phyloP scores from a whole-genome alignment of 64 coral and sea anemone genomes.

The Stichodactyla mertensii region DNA sequence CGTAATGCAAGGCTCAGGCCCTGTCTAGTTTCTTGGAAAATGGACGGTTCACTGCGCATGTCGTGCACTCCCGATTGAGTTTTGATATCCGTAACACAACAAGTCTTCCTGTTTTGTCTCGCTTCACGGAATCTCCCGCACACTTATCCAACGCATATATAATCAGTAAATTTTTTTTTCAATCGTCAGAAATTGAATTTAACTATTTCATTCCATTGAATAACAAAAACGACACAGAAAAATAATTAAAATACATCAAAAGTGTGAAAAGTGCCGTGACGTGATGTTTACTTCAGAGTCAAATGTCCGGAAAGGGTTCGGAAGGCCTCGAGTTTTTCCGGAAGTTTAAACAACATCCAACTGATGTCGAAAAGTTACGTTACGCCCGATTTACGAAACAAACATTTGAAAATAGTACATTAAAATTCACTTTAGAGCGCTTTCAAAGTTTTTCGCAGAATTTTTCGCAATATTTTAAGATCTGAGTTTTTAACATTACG shows the following conservation, averaged over 20 bases:
- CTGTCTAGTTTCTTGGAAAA: conserved; percentile 5
- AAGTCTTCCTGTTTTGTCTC: background rate
- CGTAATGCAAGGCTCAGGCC: background rate
- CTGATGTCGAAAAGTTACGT: background rate
- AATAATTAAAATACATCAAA: background rate
- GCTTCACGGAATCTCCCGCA: background rate
- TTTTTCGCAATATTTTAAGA: background rate
- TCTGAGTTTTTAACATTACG: background rate
- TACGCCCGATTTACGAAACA: background rate
- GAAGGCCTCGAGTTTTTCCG: background rate
- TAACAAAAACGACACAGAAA: background rate
- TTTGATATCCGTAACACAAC: background rate
- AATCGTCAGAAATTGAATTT: background rate
- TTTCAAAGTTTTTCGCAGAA: background rate
- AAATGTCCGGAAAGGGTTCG: background rate
- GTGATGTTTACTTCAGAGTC: background rate
- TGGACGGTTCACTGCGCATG: background rate
- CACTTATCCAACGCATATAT: background rate
- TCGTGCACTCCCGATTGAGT: background rate
- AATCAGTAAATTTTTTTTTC: background rate
- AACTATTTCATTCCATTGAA: background rate
- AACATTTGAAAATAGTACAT: background rate
- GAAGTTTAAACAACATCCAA: background rate
- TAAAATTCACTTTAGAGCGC: background rate
- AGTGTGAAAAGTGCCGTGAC: background rate